A percentile compares a stretch with the other conserved stretches of the same genome.
Conservation (phyloP, 1,140 invertebrate species). For the Spodoptera litura region DNA sequence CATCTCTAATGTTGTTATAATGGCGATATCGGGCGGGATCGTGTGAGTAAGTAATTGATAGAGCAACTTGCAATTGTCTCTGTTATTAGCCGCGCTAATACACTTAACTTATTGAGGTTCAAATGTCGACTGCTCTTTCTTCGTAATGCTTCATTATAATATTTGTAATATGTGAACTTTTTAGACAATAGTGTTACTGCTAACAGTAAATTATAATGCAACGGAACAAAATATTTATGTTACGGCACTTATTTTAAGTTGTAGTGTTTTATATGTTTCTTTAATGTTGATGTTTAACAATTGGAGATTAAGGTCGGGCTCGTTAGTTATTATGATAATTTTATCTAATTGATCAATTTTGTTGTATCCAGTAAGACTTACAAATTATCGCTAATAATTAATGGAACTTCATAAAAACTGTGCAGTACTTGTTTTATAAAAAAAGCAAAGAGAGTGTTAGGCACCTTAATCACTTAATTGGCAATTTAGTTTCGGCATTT, state of each 20-base stretch:
- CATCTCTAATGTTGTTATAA: constrained; percentile 83
- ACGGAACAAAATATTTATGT: constrained; percentile 5
- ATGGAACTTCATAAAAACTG: neutral
- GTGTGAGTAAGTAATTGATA: constrained; percentile 81
- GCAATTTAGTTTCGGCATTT: constrained; percentile 21
- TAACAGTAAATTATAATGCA: constrained; percentile 34
- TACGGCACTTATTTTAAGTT: neutral
- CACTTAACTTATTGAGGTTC: constrained; percentile 40
- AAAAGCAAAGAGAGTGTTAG: neutral
- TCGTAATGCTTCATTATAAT: constrained; percentile 24
- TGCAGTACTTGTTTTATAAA: neutral
- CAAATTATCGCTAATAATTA: neutral
- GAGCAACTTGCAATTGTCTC: constrained; percentile 70
- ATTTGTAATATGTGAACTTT: constrained; percentile 39
- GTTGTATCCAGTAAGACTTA: neutral
- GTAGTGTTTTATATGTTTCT: neutral
- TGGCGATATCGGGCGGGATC: constrained; percentile 72
- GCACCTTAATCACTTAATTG: neutral
- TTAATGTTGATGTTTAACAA: neutral
- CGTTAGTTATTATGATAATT: neutral
- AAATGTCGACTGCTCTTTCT: constrained; percentile 21
- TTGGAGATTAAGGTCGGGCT: neutral
- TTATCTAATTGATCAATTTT: neutral
- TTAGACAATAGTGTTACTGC: constrained; percentile 16
- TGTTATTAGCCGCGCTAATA: constrained; percentile 71